Conservation (phyloP, 2,888 invertebrate genomes). For the Blastobasis adustella region DNA sequence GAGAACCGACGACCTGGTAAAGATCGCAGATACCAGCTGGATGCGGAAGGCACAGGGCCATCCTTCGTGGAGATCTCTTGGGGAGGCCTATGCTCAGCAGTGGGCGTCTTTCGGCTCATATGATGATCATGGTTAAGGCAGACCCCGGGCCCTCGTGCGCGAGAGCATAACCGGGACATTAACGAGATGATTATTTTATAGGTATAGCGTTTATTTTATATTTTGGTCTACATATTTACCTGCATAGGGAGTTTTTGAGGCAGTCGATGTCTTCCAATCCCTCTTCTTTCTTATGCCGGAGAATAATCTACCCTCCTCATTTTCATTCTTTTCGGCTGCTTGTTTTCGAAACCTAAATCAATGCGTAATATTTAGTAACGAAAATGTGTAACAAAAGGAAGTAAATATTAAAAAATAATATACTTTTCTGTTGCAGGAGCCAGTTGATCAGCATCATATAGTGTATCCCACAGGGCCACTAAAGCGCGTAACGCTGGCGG, state of each 20-base stretch:
- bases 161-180: too few relatives aligned
- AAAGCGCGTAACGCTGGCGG: constrained; percentile 92
- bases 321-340: constrained; percentile 37
- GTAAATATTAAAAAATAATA: constrained; percentile 8
- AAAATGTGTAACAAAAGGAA: constrained; percentile 1
- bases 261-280: constrained; percentile 34
- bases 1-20: too few relatives aligned
- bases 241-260: constrained; percentile 35
- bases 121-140: too few relatives aligned
- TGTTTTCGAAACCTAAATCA: constrained; percentile 34
- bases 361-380: background rate
- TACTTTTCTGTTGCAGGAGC: constrained; percentile 55
- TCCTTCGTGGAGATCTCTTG: too few relatives aligned
- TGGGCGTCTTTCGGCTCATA: too few relatives aligned
- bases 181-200: too few relatives aligned
- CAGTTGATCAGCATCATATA: constrained; percentile 72
- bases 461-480: constrained; percentile 92
- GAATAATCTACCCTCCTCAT: constrained; percentile 28
- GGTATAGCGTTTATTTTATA: too few relatives aligned
- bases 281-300: constrained; percentile 38
- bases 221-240: constrained; percentile 23
- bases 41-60: too few relatives aligned
- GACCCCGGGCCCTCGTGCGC: too few relatives aligned
- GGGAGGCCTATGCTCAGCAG: too few relatives aligned
- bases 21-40: too few relatives aligned